Evolutionary conservation across 1,140 invertebrate genomes (phyloP), one percentile per base, ranked within the genome.

Genomic region (Musca vetustissima): DNA sequence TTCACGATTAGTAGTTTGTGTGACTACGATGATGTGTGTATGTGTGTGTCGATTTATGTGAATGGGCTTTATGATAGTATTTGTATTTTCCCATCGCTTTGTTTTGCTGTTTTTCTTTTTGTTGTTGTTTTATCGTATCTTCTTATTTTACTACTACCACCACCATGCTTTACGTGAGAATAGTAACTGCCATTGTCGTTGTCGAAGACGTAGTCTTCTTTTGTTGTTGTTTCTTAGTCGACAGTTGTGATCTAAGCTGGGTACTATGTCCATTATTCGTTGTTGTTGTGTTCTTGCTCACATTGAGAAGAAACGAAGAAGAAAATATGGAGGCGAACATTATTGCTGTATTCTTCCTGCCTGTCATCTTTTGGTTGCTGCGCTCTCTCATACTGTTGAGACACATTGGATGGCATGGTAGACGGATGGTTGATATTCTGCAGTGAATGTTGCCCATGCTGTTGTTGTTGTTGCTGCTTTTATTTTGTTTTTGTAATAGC

Each of bases 41-140:
- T 36, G 32, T 61, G 17, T 43, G 28, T 32, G 15, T 61, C 17
- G 4, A 61, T 36, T 17, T 61, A 13, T 43, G 28, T 61, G 36
- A 43, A 43, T 43, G 36, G 1, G 6, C 13, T 6, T 43, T 43
- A 11, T 43, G 6, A 11, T 43, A 11, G 36, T 43, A 11, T 43
- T 4, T 8, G 57, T 61, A 61, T 61, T 61, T 61, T 61, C 57
- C 57, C 57, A 61, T 61, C 57, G 57, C 43, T 61, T 61, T 61
- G 19, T 61, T 13, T 43, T 61, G 28, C 28, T 61, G 32, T 43
- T 43, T 17, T 59, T 17, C 4, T 19, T 61, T 17, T 61, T 61
- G 32, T 36, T 61, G 17, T 61, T 61, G 24, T 32, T 32, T 28
- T 32, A 4, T 25, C 15, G 25, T 43, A 19, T 61, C 49, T 52